Evolutionary conservation across 2,113 vertebrate genomes (phyloP).

Genomic region (Bufo gargarizans): DNA sequence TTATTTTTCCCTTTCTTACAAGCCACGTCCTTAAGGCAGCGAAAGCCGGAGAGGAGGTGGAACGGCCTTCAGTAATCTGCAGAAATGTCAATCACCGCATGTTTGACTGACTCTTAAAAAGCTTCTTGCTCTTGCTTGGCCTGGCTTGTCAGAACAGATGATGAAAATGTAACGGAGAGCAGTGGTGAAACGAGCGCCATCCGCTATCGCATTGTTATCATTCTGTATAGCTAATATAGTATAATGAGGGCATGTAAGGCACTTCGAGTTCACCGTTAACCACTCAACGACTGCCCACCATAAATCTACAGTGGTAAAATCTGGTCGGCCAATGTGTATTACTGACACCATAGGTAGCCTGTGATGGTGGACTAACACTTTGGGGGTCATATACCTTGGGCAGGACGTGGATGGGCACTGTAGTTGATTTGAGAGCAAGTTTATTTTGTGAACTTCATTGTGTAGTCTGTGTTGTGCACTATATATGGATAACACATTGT

Average conservation of each 20-base stretch:
- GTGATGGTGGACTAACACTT: too few species aligned
- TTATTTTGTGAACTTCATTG: too few species aligned
- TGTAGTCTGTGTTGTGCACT: too few species aligned
- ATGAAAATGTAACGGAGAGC: background rate
- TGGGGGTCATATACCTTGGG: too few species aligned
- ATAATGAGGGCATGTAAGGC: background rate
- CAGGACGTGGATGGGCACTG: too few species aligned
- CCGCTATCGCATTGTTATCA: background rate
- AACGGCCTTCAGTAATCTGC: conserved; percentile 19
- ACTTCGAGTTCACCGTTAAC: too few species aligned
- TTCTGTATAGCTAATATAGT: background rate
- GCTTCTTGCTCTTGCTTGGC: conserved; percentile 7
- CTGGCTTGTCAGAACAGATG: conserved; percentile 19
- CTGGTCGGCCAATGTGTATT: too few species aligned
- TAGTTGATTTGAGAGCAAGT: too few species aligned
- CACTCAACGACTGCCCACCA: too few species aligned
- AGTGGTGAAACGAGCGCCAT: background rate
- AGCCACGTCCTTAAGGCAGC: background rate
- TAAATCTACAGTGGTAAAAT: too few species aligned
- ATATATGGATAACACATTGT: too few species aligned
- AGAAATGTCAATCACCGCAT: conserved; percentile 32
- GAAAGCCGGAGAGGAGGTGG: background rate
- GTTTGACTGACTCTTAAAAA: conserved; percentile 35
- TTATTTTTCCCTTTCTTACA: background rate
- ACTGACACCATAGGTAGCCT: too few species aligned